Evolutionary conservation across 2,888 invertebrate genomes (phyloP), one percentile per base, ranked within the genome.

Genomic region (Glaucopsyche alexis): DNA sequence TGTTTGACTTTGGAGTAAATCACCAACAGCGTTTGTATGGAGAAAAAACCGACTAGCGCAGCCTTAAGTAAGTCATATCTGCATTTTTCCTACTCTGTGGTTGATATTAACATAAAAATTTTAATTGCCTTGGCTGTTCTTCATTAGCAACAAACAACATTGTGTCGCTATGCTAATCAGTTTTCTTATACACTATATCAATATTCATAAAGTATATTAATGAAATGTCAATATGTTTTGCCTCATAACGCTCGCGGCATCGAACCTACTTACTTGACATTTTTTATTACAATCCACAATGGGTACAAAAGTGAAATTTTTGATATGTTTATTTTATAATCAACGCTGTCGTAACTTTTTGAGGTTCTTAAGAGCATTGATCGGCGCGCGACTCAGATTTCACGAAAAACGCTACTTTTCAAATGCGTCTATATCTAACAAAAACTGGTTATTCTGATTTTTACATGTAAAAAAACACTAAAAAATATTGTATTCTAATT

Each of bases 31-130:
- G n/a, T n/a, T n/a, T n/a, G n/a, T n/a, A n/a, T n/a, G n/a, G n/a
- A n/a, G n/a, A n/a, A n/a, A n/a, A n/a, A n/a, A n/a, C n/a, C n/a
- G n/a, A n/a, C n/a, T n/a, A n/a, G n/a, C n/a, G n/a, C n/a, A 29
- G 29, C 4, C 2, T 29, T 47, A 47, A 5, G 4, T 5, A 13
- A 47, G 47, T 5, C 13, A 47, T 1, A 42, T 42, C 47, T 60
- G 14, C 13, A 38, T 13, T 11, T n/a, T 19, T 38, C 29, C 29
- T 29, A 4, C 55, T 55, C 55, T 38, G 13, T 7, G 60, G 29
- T 16, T 2, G 9, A 73, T 76, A 90, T 90, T 89, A 89, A 85
- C 91, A 90, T 90, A 89, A 89, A 85, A 82, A 89, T 88, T 88
- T 90, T 90, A 90, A 90, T 90, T 89, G 88, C 86, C 80, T 78